Evolutionary conservation across 2,113 vertebrate species (phyloP).

Genomic region (Mustela nigripes): DNA sequence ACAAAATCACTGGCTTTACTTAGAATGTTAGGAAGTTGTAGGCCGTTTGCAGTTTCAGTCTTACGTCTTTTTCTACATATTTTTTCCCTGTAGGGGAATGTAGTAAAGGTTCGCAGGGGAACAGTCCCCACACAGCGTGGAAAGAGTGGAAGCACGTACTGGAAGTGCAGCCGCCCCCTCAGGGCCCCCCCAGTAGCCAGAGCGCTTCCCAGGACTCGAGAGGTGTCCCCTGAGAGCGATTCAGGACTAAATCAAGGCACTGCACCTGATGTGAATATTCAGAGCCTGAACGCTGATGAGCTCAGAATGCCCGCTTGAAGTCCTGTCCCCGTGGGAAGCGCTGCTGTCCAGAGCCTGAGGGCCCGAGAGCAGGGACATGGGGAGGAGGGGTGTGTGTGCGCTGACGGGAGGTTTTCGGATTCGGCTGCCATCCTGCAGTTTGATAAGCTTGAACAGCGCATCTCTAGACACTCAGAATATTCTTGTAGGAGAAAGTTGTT

Average conservation of each 20-base stretch:
- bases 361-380: not conserved
- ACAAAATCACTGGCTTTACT: not conserved
- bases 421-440: not conserved
- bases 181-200: not conserved
- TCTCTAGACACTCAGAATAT: slow-evolving; percentile 28
- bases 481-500: not conserved
- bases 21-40: not conserved
- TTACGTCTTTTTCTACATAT: not conserved
- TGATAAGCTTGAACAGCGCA: not conserved
- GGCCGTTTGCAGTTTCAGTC: not conserved
- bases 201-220: not conserved
- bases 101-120: not conserved
- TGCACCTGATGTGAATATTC: not conserved
- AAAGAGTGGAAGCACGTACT: not conserved
- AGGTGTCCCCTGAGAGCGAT: not conserved
- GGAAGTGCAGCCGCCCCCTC: not conserved
- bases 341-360: not conserved
- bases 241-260: not conserved
- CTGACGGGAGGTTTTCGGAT: not conserved
- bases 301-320: not conserved
- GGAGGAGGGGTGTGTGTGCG: fast-evolving
- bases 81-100: not conserved
- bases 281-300: not conserved
- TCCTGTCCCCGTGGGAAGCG: not conserved
- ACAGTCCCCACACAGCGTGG: not conserved